Percentiles rank a stretch among this genome's conserved stretches.
These are phyloP conservation scores for Oxytorus armatus DNA, from an alignment of 2,888 invertebrate species.

Conservation along the genomic window DNA sequence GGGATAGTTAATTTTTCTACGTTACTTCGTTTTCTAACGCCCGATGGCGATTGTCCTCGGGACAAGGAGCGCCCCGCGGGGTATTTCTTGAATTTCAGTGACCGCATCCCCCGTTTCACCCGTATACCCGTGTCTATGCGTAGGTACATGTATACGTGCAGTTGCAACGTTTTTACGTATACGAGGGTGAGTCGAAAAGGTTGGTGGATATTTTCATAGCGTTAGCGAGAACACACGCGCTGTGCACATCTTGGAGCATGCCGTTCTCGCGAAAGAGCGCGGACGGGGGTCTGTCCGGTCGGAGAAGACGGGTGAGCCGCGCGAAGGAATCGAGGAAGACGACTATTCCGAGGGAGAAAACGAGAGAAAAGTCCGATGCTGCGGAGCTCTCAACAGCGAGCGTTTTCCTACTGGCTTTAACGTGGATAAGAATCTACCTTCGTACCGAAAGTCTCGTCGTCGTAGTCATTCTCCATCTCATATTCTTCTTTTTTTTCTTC, in stretches of 20 bases:
- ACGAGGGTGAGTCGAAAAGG: conserved; percentile 25
- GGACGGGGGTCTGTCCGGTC: conserved; percentile 35
- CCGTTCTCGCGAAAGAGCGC: conserved; percentile 43
- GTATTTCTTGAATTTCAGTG: conserved; percentile 9
- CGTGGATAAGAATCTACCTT: conserved; percentile 64
- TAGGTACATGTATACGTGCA: background rate
- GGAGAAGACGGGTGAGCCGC: conserved; percentile 59
- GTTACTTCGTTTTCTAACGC: background rate
- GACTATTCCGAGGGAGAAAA: conserved; percentile 39
- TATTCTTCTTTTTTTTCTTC: conserved; percentile 7
- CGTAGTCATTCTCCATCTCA: conserved; percentile 37
- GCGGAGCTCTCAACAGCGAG: conserved; percentile 18
- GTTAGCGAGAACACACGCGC: conserved; percentile 28
- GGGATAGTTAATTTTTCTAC: background rate
- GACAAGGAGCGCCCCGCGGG: conserved; percentile 15
- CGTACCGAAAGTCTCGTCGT: conserved; percentile 53
- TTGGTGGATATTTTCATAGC: conserved; percentile 50
- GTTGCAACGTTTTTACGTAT: conserved; percentile 9
- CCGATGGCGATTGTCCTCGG: conserved; percentile 1
- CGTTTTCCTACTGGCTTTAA: conserved; percentile 48
- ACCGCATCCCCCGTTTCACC: background rate
- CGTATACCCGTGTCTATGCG: background rate
- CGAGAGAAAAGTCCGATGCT: conserved; percentile 27
- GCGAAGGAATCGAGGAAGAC: conserved; percentile 60
- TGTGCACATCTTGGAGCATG: conserved; percentile 13